Percentiles rank a stretch among this genome's conserved stretches.
These are phyloP conservation scores for Aeoliscus strigatus DNA, from an alignment of 2,797 vertebrate genomes.

Conservation along the genomic window DNA sequence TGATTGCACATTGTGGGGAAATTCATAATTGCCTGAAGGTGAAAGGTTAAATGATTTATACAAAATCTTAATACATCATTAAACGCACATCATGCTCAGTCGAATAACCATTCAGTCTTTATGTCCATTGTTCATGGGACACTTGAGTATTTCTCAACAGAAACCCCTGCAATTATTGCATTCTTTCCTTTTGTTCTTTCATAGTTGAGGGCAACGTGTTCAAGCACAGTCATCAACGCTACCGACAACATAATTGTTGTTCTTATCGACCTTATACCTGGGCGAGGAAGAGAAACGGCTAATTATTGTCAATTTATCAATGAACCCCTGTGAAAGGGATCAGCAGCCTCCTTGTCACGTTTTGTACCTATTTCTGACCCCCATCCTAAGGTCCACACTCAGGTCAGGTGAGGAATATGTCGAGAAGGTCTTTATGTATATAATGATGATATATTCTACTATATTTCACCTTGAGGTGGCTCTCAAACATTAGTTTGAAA, in stretches of 20 bases:
- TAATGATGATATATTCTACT: too few relatives aligned
- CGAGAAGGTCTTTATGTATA: too few relatives aligned
- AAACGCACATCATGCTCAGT: constrained; percentile 5
- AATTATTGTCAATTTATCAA: constrained; percentile 1
- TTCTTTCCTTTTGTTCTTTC: constrained; percentile 16
- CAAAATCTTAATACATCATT: constrained; percentile 36
- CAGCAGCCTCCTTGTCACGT: neutral
- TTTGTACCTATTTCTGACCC: neutral
- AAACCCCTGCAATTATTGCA: constrained; percentile 27
- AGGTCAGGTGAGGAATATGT: too few relatives aligned
- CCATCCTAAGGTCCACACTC: too few relatives aligned
- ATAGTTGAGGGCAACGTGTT: constrained; percentile 8
- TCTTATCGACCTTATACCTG: too few relatives aligned
- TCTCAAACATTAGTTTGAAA: too few relatives aligned
- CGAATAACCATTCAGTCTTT: constrained; percentile 16
- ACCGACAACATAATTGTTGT: constrained; percentile 6
- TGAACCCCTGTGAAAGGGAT: constrained; percentile 7
- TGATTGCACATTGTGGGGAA: constrained; percentile 46
- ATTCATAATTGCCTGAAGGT: constrained; percentile 50
- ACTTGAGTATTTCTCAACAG: constrained; percentile 21
- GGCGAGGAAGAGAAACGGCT: neutral
- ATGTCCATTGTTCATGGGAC: constrained; percentile 13
- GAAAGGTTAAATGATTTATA: constrained; percentile 56
- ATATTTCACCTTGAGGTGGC: too few relatives aligned
- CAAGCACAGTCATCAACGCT: constrained; percentile 3